Percentiles rank a stretch among this genome's conserved stretches.
Evolutionary conservation across 2,888 invertebrate genomes (phyloP).

Genomic region (Xestoiulus laeticollis): DNA sequence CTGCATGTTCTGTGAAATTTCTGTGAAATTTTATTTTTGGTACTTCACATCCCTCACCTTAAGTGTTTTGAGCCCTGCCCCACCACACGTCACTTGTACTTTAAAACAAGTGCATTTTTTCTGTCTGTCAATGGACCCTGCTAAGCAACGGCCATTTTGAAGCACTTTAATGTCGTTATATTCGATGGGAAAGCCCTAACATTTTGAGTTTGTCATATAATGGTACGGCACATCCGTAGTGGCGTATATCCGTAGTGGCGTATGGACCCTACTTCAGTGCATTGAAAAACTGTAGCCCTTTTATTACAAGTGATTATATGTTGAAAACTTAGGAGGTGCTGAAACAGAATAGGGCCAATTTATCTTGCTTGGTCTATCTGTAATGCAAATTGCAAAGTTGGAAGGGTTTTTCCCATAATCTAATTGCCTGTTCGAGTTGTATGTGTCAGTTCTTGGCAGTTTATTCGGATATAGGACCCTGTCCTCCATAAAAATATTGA

Average conservation of each 20-base stretch:
- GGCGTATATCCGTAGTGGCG: no score
- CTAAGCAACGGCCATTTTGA: neutral
- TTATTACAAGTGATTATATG: no score
- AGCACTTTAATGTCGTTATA: neutral
- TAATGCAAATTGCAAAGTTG: neutral
- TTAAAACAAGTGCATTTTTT: neutral
- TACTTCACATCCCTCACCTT: neutral
- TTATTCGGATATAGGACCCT: neutral
- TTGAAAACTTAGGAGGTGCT: no score
- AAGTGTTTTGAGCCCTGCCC: neutral
- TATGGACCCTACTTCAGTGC: no score
- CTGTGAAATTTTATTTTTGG: slow-evolving; percentile 28
- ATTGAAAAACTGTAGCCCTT: no score
- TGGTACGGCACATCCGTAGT: no score
- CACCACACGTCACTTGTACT: neutral
- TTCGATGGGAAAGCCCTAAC: neutral
- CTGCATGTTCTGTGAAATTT: neutral
- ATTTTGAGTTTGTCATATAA: neutral
- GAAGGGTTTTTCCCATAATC: neutral
- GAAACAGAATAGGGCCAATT: no score
- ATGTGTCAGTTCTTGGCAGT: neutral
- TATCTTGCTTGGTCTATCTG: neutral
- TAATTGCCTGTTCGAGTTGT: slow-evolving; percentile 12
- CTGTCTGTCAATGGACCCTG: neutral
- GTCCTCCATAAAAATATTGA: slow-evolving; percentile 25